Conservation (phyloP, 2,113 vertebrate species). For the Phrynosoma platyrhinos region DNA sequence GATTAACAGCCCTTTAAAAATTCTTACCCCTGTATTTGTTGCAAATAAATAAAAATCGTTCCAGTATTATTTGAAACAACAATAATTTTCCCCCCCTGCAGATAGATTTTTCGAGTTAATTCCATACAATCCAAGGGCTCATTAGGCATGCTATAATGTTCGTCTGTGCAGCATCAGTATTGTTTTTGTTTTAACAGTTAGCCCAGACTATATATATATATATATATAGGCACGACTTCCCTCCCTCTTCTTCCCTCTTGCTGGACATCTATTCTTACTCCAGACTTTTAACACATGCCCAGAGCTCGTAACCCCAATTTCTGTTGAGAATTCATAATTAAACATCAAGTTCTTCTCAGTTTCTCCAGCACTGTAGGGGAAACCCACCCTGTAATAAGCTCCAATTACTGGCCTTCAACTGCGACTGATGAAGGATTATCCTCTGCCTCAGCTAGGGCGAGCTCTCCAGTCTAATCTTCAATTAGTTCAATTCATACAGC, state of each 20-base stretch:
- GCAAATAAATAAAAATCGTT: constrained; percentile 63
- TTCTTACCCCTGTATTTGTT: constrained; percentile 34
- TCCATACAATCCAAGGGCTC: constrained; percentile 69
- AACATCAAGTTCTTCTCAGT: constrained; percentile 84
- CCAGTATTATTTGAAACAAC: not conserved
- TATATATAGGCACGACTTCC: constrained; percentile 68
- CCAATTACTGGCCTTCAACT: constrained; percentile 83
- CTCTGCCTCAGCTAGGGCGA: constrained; percentile 79
- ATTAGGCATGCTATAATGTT: constrained; percentile 73
- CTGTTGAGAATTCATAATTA: constrained; percentile 83
- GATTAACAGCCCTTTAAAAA: constrained; percentile 29
- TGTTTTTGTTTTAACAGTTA: constrained; percentile 65
- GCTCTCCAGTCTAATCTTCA: constrained; percentile 85
- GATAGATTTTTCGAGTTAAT: constrained; percentile 67
- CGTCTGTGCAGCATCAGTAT: constrained; percentile 65
- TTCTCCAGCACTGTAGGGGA: constrained; percentile 82
- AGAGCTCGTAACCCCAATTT: constrained; percentile 53
- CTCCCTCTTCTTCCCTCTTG: constrained; percentile 65
- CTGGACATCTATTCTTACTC: constrained; percentile 61
- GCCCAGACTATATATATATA: constrained; percentile 68
- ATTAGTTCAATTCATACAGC: constrained; percentile 87
- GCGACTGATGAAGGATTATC: constrained; percentile 90
- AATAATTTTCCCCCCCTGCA: constrained; percentile 49
- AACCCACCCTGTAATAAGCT: constrained; percentile 84
- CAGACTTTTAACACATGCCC: not conserved